Conservation (phyloP, 2,113 vertebrate species). For the Chaetodon trifascialis region DNA sequence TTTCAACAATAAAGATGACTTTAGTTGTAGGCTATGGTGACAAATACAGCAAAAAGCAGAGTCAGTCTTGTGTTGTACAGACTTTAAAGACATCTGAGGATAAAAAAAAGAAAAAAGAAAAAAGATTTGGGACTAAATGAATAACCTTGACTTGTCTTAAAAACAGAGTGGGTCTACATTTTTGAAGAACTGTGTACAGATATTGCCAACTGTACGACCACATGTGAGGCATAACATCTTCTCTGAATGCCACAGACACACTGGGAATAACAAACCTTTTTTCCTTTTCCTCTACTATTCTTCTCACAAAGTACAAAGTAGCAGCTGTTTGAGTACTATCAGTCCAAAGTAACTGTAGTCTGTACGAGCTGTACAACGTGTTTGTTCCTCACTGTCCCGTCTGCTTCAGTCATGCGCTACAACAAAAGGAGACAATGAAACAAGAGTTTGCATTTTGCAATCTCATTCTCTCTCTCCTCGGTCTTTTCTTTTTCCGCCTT, state of each 20-base stretch:
- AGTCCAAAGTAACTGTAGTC: conserved; percentile 2
- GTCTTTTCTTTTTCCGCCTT: background rate
- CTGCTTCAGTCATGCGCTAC: conserved; percentile 60
- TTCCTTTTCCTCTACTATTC: background rate
- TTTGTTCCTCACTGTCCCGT: conserved; percentile 70
- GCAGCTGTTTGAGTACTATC: background rate
- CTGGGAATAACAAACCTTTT: background rate
- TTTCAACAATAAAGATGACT: background rate
- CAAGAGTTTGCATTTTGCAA: conserved; percentile 72
- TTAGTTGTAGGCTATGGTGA: background rate
- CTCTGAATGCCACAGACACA: background rate
- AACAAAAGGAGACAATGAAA: conserved; percentile 81
- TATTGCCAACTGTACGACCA: background rate
- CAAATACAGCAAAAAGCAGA: background rate
- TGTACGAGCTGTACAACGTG: conserved; percentile 46
- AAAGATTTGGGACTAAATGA: background rate
- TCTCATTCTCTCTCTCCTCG: conserved; percentile 31
- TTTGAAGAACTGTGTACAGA: background rate
- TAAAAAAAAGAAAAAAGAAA: background rate
- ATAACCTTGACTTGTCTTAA: background rate
- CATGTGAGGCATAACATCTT: too few relatives aligned
- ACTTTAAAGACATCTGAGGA: background rate
- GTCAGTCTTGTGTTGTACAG: background rate
- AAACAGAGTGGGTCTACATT: background rate
- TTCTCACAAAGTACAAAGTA: background rate